Percentiles rank a stretch among this genome's conserved stretches.
Evolutionary conservation across 2,113 vertebrate species (phyloP).

Genomic region (Elaphurus davidianus): DNA sequence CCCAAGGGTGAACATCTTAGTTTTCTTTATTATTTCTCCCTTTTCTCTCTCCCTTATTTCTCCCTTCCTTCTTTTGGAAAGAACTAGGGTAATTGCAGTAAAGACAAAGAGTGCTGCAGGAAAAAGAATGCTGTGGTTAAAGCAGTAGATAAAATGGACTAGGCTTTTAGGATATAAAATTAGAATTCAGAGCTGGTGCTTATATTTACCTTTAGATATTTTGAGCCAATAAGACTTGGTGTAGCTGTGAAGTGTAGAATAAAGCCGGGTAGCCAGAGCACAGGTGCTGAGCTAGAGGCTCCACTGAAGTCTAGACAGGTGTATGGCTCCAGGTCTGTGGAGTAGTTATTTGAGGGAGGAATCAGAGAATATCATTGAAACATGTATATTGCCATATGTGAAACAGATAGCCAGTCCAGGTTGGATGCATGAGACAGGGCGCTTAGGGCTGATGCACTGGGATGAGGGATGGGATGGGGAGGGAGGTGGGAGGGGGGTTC

Average conservation of each 20-base stretch:
- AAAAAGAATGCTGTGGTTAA: neutral
- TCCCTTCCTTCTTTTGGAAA: neutral
- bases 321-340: neutral
- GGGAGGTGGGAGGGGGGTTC: fast-evolving
- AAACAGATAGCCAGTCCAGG: neutral
- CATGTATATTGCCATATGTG: neutral
- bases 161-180: neutral
- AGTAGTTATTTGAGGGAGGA: neutral
- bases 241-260: neutral
- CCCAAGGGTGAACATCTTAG: neutral
- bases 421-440: neutral
- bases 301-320: neutral
- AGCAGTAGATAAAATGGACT: neutral
- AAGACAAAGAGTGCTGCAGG: neutral
- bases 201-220: neutral
- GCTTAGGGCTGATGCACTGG: neutral
- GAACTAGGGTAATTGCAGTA: neutral
- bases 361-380: neutral
- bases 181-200: neutral
- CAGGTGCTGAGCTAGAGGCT: neutral
- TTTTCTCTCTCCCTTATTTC: fast-evolving
- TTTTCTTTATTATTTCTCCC: neutral
- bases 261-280: neutral
- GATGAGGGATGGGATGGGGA: neutral
- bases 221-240: neutral